phyloP scores from a whole-genome alignment of 2,797 vertebrate species.

The Chaunax sp. region DNA sequence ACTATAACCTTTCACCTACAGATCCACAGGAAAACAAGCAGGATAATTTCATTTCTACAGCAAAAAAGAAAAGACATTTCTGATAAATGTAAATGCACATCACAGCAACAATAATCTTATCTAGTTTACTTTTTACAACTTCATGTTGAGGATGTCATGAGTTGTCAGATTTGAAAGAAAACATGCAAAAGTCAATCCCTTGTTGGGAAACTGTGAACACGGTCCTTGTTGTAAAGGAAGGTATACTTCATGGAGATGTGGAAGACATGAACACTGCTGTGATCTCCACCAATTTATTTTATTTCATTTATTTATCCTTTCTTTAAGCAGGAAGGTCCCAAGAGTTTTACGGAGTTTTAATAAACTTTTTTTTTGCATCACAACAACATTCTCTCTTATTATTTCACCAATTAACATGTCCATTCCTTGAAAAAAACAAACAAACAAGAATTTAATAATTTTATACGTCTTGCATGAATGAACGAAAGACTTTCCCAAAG shows the following conservation, averaged over 20 bases:
- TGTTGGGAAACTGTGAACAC: not conserved
- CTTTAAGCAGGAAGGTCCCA: too few species aligned
- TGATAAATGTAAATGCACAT: not conserved
- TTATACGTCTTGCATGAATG: not conserved
- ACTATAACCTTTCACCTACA: constrained; percentile 63
- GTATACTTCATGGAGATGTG: not conserved
- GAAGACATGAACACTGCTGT: not conserved
- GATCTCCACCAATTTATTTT: not conserved
- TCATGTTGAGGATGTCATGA: not conserved
- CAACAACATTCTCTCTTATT: not conserved
- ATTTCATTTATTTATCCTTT: too few species aligned
- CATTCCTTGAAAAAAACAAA: too few species aligned
- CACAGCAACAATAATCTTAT: not conserved
- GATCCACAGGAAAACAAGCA: constrained; percentile 28
- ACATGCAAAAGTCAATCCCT: not conserved
- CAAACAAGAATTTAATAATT: too few species aligned
- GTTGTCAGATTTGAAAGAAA: not conserved
- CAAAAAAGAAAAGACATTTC: constrained; percentile 8
- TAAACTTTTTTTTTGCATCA: too few species aligned
- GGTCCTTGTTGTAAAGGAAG: not conserved
- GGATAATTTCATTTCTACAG: not conserved
- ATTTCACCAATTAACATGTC: not conserved
- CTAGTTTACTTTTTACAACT: not conserved
- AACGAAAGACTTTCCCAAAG: not conserved
- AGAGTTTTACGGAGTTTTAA: too few species aligned